A percentile compares a stretch with the other conserved stretches of the same genome.
Conservation (phyloP, 1,140 invertebrate species). For the Dermatophagoides farinae region DNA sequence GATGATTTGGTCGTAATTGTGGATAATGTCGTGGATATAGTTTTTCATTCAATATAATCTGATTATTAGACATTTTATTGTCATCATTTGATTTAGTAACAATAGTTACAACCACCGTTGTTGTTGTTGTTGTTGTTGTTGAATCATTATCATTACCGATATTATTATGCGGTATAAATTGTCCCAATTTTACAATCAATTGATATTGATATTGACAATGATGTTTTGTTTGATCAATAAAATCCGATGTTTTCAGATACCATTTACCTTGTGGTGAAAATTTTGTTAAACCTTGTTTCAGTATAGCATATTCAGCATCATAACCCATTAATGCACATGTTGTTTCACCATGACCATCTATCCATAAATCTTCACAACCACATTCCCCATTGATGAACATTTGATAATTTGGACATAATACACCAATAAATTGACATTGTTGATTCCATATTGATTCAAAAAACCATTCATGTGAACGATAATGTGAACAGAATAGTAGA, state of each 20-base stretch:
- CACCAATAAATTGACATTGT: slow-evolving; percentile 14
- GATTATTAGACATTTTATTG: not conserved
- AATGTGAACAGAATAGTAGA: slow-evolving; percentile 8
- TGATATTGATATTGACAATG: slow-evolving; percentile 8
- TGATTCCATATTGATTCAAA: slow-evolving; percentile 13
- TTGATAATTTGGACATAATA: slow-evolving; percentile 7
- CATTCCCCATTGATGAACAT: slow-evolving; percentile 12
- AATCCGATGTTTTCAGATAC: slow-evolving; percentile 7
- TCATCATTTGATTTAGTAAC: not conserved
- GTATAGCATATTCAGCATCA: not conserved
- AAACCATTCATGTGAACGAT: slow-evolving; percentile 14
- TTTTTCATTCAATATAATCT: not conserved
- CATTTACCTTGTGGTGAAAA: slow-evolving; percentile 4
- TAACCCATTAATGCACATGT: slow-evolving; percentile 12
- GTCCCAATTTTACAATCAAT: not conserved
- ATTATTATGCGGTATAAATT: not conserved
- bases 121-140: too few relatives aligned
- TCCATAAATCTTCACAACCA: slow-evolving; percentile 7
- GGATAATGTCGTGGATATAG: not conserved
- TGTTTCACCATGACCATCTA: not conserved
- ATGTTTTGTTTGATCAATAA: not conserved
- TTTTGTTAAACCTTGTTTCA: slow-evolving; percentile 1
- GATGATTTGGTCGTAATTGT: not conserved
- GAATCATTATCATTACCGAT: not conserved
- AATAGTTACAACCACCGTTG: not conserved